Base-by-base conservation (phyloP, 2,113 vertebrate genomes). In the Phasianus colchicus region DNA sequence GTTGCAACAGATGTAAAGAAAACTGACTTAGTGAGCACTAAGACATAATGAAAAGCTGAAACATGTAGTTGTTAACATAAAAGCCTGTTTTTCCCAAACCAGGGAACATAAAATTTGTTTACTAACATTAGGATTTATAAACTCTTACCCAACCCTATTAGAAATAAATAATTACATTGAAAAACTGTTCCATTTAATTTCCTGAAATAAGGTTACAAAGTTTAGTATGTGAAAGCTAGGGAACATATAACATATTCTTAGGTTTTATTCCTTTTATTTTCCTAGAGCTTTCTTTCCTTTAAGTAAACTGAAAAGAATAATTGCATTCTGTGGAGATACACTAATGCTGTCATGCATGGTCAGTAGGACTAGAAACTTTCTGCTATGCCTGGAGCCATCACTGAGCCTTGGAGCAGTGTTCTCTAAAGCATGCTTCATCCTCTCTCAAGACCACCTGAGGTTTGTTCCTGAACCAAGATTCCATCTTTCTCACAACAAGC, bases 141-240 rank as follows among this genome's bases (percentile, higher is more conserved):
- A 92, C 60, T 91, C 58, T 70, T 85, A 54, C 47, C 66, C 50
- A 90, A 50, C 19, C n/a, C 54, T 94, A 80, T 88, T 86, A 70
- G 42, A 94, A 86, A 91, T 89, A 91, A 92, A 81, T 90, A 86
- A 93, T 80, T 90, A 58, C 55, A 60, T 10, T 4, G 5, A 86
- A 80, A 86, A 92, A 89, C 55, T 83, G 77, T 93, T 77, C 76
- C 67, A 88, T 93, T 93, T 95, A 58, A 83, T 90, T 91, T 91
- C 60, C 60, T 81, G 79, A 88, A 91, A 76, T 58, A 20, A 60
- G 17, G 12, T 73, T 94, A 22, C 88, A 88, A 80, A 95, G 4
- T 38, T 38, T 65, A 88, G n/a, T 34, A 22, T 45, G 55, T 0
- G 4, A 82, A 79, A 79, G 12, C 48, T 42, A 21, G 9, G 25